Conservation (phyloP, 2,113 vertebrate species). For the Empidonax traillii region DNA sequence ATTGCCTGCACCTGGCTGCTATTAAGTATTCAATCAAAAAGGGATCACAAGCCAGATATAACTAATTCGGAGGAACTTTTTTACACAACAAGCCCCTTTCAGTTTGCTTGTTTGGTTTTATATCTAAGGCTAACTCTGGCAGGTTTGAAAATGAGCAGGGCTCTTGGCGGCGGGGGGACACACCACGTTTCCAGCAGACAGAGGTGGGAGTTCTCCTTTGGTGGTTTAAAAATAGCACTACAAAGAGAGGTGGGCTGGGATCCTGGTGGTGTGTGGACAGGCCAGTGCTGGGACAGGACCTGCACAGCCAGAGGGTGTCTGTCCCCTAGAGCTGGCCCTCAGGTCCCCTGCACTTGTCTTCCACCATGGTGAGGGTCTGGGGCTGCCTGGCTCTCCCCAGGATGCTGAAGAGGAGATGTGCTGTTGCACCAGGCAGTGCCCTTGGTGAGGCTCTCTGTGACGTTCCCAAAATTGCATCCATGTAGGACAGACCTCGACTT, state of each 20-base stretch:
- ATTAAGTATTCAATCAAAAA: constrained; percentile 73
- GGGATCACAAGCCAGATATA: constrained; percentile 70
- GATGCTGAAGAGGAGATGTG: not conserved
- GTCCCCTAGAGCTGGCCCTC: not conserved
- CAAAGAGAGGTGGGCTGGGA: not conserved
- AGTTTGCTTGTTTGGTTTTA: constrained; percentile 54
- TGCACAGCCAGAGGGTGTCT: not conserved
- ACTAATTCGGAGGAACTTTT: constrained; percentile 64
- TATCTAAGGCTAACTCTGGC: constrained; percentile 17
- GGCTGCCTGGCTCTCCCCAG: not conserved
- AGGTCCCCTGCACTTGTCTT: not conserved
- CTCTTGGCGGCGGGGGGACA: constrained; percentile 41
- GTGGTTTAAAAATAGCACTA: constrained; percentile 55
- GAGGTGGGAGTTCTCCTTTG: constrained; percentile 55
- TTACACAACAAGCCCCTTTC: constrained; percentile 53
- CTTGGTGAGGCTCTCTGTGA: not conserved
- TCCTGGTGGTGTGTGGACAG: not conserved
- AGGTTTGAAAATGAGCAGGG: constrained; percentile 48
- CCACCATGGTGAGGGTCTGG: rapidly evolving
- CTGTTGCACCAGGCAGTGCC: not conserved
- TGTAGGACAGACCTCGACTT: rapidly evolving
- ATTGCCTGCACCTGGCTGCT: constrained; percentile 70
- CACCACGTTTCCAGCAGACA: constrained; percentile 19
- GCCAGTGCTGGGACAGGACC: not conserved
- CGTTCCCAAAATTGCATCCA: not conserved